Conservation (phyloP, 2,888 invertebrate genomes). For the Tipula confusa region DNA sequence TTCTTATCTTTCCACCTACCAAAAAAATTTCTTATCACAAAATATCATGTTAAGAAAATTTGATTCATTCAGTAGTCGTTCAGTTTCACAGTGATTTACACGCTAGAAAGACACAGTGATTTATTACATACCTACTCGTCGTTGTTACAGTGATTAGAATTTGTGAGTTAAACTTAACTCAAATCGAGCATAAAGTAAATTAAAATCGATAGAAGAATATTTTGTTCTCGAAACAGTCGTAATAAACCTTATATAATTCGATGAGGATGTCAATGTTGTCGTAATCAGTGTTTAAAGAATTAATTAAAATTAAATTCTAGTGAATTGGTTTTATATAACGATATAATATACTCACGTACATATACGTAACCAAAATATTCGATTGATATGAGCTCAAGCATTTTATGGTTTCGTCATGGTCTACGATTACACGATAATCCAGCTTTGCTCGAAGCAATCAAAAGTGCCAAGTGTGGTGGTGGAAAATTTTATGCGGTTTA, state of each 20-base stretch:
- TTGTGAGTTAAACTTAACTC: background rate
- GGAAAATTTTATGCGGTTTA: background rate
- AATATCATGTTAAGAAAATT: background rate
- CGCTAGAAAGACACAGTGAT: background rate
- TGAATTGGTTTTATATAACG: too few relatives aligned
- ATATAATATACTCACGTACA: too few relatives aligned
- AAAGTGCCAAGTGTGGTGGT: conserved; percentile 29
- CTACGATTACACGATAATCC: conserved; percentile 68
- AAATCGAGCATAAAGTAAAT: background rate
- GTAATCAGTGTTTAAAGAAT: too few relatives aligned
- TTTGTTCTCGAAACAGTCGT: background rate
- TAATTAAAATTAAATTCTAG: too few relatives aligned
- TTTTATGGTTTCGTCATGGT: conserved; percentile 69
- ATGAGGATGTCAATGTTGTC: background rate
- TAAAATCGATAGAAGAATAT: background rate
- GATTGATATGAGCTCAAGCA: conserved; percentile 42
- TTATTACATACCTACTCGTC: too few relatives aligned
- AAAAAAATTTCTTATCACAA: background rate
- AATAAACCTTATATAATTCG: background rate
- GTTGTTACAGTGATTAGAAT: background rate
- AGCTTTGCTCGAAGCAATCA: conserved; percentile 56
- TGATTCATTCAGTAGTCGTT: background rate
- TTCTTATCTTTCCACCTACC: background rate
- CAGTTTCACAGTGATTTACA: background rate
- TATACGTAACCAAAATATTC: background rate